Evolutionary conservation across 1,140 invertebrate genomes (phyloP), one percentile per base, ranked within the genome.

Genomic region (Teleogryllus occipitalis): DNA sequence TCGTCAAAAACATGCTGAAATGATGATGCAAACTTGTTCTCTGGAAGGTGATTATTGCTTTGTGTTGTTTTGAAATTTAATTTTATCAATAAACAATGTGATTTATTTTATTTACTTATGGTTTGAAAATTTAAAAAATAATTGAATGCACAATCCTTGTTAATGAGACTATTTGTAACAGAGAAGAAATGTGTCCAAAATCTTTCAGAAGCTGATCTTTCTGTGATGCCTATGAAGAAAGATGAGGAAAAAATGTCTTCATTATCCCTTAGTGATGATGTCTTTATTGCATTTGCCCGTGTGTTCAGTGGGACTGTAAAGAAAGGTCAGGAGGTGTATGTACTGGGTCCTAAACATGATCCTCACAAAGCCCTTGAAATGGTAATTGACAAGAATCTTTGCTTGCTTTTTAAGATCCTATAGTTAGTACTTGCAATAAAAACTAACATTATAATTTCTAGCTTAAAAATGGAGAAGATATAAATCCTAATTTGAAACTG

Each of bases 271-370:
- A 83, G 86, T 79, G 90, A 93, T 80, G 90, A 92, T 81, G 91
- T 90, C 79, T 95, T 99, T 84, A 89, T 99, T 81, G 98, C 96
- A 5, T 97, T 99, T 89, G 96, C 96, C 21, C 89, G 97, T 83
- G 90, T 99, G 54, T 99, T 96, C 85, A 98, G 96, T 86, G 97
- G 98, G 10, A 93, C 88, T 76, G 83, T 99, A 8, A 91, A 85
- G 80, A 90, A 90, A 83, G 96, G 95, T n/a, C 90, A 92, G 82
- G 90, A 91, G 83, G 85, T 94, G 15, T 98, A 93, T 87, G 93
- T 97, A 48, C 87, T 98, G 8, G 93, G 96, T 8, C 96, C 97
- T 8, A 97, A 97, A 87, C 96, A 97, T 87, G 91, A 97, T 87
- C 96, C 95, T 0, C 82, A 82, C 8, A 82, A 83, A 21, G 90